Conservation (phyloP, 2,797 vertebrate genomes). For the Pygocentrus nattereri region DNA sequence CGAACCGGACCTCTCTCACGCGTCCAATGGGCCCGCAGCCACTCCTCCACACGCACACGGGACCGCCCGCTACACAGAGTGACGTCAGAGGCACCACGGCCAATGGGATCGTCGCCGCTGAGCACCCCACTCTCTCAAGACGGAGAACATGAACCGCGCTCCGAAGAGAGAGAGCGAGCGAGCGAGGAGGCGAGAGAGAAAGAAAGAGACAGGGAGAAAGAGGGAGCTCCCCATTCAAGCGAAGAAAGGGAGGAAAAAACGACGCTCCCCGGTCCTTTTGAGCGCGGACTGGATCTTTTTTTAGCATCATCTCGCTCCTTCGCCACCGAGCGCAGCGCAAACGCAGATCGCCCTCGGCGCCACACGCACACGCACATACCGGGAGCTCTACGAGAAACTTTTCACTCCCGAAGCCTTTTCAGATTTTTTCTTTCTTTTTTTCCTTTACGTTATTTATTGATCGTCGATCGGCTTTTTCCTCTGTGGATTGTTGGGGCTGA, state of each 20-base stretch:
- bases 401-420: background rate
- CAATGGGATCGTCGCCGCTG: background rate
- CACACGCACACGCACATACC: background rate
- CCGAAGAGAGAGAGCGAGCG: background rate
- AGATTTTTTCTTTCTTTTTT: slow-evolving; percentile 24
- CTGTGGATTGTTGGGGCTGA: slow-evolving; percentile 63
- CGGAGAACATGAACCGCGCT: background rate
- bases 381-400: slow-evolving; percentile 2
- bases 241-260: background rate
- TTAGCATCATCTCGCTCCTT: background rate
- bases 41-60: background rate
- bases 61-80: background rate
- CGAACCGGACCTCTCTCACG: no score
- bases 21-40: background rate
- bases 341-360: background rate
- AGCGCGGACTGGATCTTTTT: background rate
- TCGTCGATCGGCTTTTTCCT: slow-evolving; percentile 42
- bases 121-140: background rate
- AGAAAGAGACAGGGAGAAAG: background rate
- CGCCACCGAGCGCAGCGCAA: background rate
- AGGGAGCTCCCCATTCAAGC: slow-evolving; percentile 2
- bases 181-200: background rate
- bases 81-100: background rate
- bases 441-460: slow-evolving; percentile 36
- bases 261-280: background rate